phyloP scores from a whole-genome alignment of 2,797 vertebrate genomes.

The Eutrigla gurnardus region DNA sequence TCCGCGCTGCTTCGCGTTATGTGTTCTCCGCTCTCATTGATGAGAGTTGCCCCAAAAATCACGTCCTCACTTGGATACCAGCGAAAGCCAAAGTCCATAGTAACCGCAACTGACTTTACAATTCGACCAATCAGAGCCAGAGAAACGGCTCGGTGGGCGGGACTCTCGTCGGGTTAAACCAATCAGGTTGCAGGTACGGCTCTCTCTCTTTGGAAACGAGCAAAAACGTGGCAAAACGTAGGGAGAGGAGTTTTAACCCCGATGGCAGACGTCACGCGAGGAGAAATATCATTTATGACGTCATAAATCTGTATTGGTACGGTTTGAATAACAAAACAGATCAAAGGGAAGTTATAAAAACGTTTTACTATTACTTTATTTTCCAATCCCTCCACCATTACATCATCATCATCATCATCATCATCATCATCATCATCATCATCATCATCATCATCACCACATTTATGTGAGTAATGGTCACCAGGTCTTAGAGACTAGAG shows the following conservation, averaged over 20 bases:
- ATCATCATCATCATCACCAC: not conserved
- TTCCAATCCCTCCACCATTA: not conserved
- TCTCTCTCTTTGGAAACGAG: conserved; percentile 44
- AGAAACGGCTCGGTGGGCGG: not conserved
- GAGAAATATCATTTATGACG: too few species aligned
- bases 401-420: not conserved
- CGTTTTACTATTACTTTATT: not conserved
- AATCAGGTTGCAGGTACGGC: conserved; percentile 38
- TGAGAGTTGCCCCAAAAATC: conserved; percentile 23
- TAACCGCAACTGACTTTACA: conserved; percentile 22
- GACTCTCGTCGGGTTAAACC: not conserved
- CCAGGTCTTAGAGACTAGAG: not conserved
- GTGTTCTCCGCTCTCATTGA: not conserved
- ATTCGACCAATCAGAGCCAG: conserved; percentile 28
- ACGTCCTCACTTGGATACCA: conserved; percentile 58
- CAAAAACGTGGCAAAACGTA: conserved; percentile 69
- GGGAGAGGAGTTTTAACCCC: conserved; percentile 18
- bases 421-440: not conserved
- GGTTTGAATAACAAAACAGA: not conserved
- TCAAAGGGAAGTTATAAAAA: not conserved
- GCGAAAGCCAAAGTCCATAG: conserved; percentile 55
- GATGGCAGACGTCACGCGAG: too few species aligned
- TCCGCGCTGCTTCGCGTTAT: not conserved
- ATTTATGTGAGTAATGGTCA: not conserved
- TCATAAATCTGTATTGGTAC: not conserved